Base-by-base conservation (phyloP, 1,140 invertebrate genomes). In the Coenobita brevimanus region DNA sequence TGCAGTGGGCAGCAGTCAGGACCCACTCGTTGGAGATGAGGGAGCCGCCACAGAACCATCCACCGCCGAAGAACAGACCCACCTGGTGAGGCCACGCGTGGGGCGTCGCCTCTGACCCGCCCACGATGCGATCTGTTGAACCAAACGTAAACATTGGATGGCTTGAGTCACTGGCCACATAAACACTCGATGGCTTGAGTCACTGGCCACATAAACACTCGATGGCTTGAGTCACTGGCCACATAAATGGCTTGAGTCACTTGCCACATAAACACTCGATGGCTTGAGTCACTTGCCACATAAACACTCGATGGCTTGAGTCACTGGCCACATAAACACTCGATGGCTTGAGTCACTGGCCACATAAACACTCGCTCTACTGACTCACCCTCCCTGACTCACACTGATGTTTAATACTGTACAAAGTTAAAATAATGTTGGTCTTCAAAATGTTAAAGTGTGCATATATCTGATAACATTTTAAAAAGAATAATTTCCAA, bases 1-100 rank as follows among this genome's bases (percentile, higher is more conserved):
- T 67, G 80, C 80, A 82, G 80, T 82, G 80, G 17, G 80, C 80
- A n/a, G 80, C 80, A 21, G 80, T 82, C 17, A 82, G 30, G 33
- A 82, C 80, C 80, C 80, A 82, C 38, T 82, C 62, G 80, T 67
- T 67, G 80, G 80, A 82, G 80, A 82, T 82, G 60, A 82, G 80
- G 80, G 80, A 82, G 64, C 80, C 80, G 80, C 80, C 80, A 30
- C 80, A 82, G 80, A 82, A 82, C 30, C 62, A 82, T 38, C 60
- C 62, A 38, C 24, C 30, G 62, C 67, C 62, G 30, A 82, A 64
- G 80, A 82, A 82, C 54, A 82, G 80, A n/a, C 27, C 80, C 57
- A 82, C 80, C 80, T 82, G 80, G 62, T 82, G 80, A 24, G 78
- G 78, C 78, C 78, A 80, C 24, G 78, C 24, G 78, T 80, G 50